A percentile compares a stretch with the other conserved stretches of the same genome.
Evolutionary conservation across 2,888 invertebrate genomes (phyloP).

Genomic region (Graphium colonna): DNA sequence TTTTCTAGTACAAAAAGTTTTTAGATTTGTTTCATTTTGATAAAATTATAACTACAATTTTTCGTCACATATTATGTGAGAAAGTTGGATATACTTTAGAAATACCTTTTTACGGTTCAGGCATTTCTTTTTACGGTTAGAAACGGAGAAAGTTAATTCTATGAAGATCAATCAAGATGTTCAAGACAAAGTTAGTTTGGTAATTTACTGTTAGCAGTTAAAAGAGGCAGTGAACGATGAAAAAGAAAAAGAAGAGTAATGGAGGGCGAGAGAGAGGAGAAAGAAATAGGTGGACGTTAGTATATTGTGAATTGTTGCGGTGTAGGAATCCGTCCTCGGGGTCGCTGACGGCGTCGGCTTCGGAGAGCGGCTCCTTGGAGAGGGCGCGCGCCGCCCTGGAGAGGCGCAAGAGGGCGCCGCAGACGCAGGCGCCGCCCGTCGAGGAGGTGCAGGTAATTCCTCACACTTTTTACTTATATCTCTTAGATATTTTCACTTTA

Average conservation of each 20-base stretch:
- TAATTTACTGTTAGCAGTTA: too few relatives aligned
- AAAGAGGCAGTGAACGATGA: too few relatives aligned
- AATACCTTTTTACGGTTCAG: too few relatives aligned
- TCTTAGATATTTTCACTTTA: neutral
- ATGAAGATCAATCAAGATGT: too few relatives aligned
- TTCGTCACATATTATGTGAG: too few relatives aligned
- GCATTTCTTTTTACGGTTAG: too few relatives aligned
- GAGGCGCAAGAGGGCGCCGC: slow-evolving; percentile 83
- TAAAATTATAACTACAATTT: too few relatives aligned
- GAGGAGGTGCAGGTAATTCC: slow-evolving; percentile 43
- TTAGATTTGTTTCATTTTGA: too few relatives aligned
- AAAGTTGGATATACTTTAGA: too few relatives aligned
- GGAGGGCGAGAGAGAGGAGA: neutral
- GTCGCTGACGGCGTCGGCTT: slow-evolving; percentile 90
- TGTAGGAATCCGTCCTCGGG: slow-evolving; percentile 91
- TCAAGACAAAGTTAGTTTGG: too few relatives aligned
- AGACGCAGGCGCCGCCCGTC: slow-evolving; percentile 43
- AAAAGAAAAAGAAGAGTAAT: neutral
- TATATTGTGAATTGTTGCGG: neutral
- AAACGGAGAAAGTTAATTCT: too few relatives aligned
- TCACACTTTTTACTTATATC: neutral
- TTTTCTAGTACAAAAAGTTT: too few relatives aligned
- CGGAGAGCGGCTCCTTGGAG: slow-evolving; percentile 92
- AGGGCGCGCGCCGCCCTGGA: slow-evolving; percentile 88
- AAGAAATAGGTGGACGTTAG: neutral